phyloP scores from a whole-genome alignment of 92 coral and sea anemone genomes.

The Epizoanthus stellaris region DNA sequence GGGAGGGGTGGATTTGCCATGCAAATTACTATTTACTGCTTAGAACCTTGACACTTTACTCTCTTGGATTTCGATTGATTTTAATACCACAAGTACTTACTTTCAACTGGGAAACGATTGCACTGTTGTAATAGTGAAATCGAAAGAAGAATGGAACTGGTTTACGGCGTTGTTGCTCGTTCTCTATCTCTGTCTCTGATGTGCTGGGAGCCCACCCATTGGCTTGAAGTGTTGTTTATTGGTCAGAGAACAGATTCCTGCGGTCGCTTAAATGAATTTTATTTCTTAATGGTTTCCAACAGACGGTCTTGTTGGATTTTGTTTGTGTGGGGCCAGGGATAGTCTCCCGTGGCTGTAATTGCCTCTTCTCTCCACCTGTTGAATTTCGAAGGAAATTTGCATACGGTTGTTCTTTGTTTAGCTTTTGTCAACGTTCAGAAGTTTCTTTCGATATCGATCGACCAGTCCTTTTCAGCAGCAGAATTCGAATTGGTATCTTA shows the following conservation, averaged over 20 bases:
- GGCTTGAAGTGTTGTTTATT: conserved; percentile 35
- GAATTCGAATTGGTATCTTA: too few relatives aligned
- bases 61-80: not conserved
- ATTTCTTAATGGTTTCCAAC: conserved; percentile 11
- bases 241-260: conserved; percentile 40
- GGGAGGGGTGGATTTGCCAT: conserved; percentile 44
- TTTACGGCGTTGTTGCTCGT: not conserved
- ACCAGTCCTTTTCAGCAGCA: too few relatives aligned
- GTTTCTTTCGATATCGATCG: conserved; percentile 17
- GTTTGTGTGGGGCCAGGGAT: conserved; percentile 17
- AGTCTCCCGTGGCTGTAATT: conserved; percentile 5
- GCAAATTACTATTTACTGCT: conserved; percentile 41
- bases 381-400: conserved; percentile 42
- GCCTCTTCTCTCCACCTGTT: conserved; percentile 38
- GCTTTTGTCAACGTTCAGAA: conserved; percentile 13
- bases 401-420: conserved; percentile 35
- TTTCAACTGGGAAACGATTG: not conserved
- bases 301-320: conserved; percentile 19
- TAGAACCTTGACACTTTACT: conserved; percentile 12
- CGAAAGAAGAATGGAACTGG: not conserved
- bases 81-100: not conserved
- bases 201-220: conserved; percentile 41
- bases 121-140: not conserved
- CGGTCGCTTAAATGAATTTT: conserved; percentile 41
- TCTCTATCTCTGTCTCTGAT: conserved; percentile 12